Conservation (phyloP, 64 coral and sea anemone species). For the Dendrophyllia cribrosa region DNA sequence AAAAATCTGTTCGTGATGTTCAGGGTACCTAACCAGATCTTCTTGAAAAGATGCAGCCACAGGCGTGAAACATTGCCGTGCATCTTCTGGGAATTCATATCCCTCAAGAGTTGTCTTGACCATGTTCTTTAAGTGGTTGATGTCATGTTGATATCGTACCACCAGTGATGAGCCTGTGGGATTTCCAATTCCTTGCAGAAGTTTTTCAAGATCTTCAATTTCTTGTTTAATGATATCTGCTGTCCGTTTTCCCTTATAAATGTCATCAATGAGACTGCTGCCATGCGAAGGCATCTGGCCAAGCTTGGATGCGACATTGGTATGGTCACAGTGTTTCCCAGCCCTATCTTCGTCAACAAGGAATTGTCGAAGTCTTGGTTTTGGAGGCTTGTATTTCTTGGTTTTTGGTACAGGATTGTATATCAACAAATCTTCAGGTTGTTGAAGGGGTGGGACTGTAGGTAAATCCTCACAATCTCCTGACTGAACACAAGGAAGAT, state of each 20-base stretch:
- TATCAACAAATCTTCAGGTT: slow-evolving; percentile 20
- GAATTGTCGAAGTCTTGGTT: slow-evolving; percentile 4
- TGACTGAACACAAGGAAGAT: slow-evolving; percentile 43
- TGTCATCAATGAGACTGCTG: too few species aligned
- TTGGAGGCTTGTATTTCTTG: slow-evolving; percentile 53
- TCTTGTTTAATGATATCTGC: slow-evolving; percentile 77
- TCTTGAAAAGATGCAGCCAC: slow-evolving; percentile 57
- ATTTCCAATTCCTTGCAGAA: slow-evolving; percentile 79
- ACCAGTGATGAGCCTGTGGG: slow-evolving; percentile 68
- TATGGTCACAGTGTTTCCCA: background rate
- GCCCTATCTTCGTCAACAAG: background rate
- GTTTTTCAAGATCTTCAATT: slow-evolving; percentile 67
- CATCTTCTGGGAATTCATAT: background rate
- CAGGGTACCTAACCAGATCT: slow-evolving; percentile 69
- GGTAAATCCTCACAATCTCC: background rate
- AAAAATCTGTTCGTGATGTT: slow-evolving; percentile 58
- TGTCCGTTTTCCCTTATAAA: slow-evolving; percentile 36
- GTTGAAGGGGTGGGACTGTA: slow-evolving; percentile 31
- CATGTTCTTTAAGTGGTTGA: slow-evolving; percentile 71
- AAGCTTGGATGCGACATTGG: background rate
- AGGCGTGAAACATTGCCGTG: background rate
- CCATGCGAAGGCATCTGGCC: background rate
- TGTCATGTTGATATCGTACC: slow-evolving; percentile 77
- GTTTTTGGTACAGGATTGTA: slow-evolving; percentile 27
- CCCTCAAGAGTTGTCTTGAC: slow-evolving; percentile 44